Evolutionary conservation across 1,140 invertebrate genomes (phyloP), one percentile per base, ranked within the genome.

Genomic region (Lethocerus indicus): DNA sequence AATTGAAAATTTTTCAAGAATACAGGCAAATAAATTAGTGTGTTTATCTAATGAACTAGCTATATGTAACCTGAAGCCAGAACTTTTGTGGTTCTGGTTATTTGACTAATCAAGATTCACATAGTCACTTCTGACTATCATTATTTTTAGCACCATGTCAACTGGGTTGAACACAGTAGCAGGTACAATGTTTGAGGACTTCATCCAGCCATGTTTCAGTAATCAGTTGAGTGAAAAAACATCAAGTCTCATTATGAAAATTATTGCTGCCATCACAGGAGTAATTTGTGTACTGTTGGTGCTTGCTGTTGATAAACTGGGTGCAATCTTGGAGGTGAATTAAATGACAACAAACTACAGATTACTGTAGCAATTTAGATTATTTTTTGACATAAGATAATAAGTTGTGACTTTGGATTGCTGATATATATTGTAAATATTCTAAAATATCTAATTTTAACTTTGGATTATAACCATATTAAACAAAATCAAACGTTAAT

Each of bases 151-250:
- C 58, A 78, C 79, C 1, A 66, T 81, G 37, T 79, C 77, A 0
- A 75, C 74, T 13, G 68, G 71, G 5, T 58, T 81, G 28, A 82
- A 81, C 58, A 74, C 75, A 9, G 58, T 81, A 49, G 69, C 78
- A 4, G 77, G 78, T 13, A 75, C 78, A 9, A 70, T 74, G n/a
- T 70, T 77, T 57, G 73, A 80, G 60, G 79, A 81, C 60, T 73
- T 78, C 46, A 57, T 79, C 0, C 65, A 67, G 50, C 58, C 60
- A 1, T 61, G 55, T 44, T 60, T 67, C 51, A 58, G 56, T 44
- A 58, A 60, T 26, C 59, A 66, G 18, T 58, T 69, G n/a, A 58
- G 61, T 2, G 70, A 76, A 18, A 54, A 57, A 44, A 63, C 50
- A 24, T 64, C 68, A 6, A 67, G 64, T 46, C 53, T 63, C 23